Base-by-base conservation (phyloP, 2,113 vertebrate genomes). In the Rhombomys opimus region DNA sequence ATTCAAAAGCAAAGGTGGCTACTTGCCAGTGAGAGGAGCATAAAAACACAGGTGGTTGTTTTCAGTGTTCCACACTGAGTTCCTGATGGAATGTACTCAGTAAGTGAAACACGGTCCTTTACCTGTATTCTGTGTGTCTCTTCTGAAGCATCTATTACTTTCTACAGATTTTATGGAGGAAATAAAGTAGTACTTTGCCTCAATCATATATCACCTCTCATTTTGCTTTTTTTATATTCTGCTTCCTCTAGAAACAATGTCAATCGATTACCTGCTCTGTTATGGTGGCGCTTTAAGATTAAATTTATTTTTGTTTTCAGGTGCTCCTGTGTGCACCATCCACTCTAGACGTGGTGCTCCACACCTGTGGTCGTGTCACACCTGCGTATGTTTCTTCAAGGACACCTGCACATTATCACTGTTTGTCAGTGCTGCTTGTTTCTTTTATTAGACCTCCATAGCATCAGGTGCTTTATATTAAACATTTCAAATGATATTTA, bases 121-220 rank as follows among this genome's bases (percentile, higher is more conserved):
- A 57, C 15, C 35, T 68, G 12, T 61, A 12, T 14, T 5, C 15
- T 22, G 0, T 50, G 38, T 91, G 15, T 38, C 10, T 57, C 52
- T 87, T 91, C 57, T 32, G 18, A 86, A 73, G 22, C 63, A 70
- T 65, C 35, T 5, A 78, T 57, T 96, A 9, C 67, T 93, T 87
- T 4, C 46, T 50, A n/a, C 38, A 87, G 11, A 63, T 67, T 57
- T 63, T 52, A 41, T 57, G 30, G 2, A 70, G 73, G n/a, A 93
- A 81, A 95, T 77, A 91, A 75, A 87, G 20, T 15, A 20, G 90
- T 81, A 17, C 11, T 0, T 14, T 88, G 2, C 54, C 17, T 38
- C 68, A 41, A 13, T 94, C 52, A 77, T 75, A 20, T 50, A n/a
- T 76, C 18, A 25, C n/a, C 25, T 41, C 78, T 85, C 70, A 59